These are phyloP conservation scores for Megastigmus dorsalis DNA, from an alignment of 2,888 invertebrate genomes.

Conservation along the genomic window DNA sequence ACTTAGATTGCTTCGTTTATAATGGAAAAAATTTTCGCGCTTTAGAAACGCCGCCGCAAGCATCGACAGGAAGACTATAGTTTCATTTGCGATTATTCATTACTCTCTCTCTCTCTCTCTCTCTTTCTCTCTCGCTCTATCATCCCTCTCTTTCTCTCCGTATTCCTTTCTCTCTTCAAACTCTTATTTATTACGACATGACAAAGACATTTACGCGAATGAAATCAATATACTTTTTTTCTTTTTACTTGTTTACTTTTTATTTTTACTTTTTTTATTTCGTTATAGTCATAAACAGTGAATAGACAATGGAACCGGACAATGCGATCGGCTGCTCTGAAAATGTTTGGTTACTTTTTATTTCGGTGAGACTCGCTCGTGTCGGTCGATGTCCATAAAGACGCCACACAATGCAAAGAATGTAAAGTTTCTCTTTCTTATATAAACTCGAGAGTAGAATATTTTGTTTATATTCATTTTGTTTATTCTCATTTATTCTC, in stretches of 20 bases:
- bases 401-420: slow-evolving; percentile 22
- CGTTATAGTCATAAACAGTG: slow-evolving; percentile 32
- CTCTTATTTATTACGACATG: slow-evolving; percentile 41
- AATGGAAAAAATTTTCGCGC: slow-evolving; percentile 37
- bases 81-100: slow-evolving; percentile 46
- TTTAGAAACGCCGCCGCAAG: slow-evolving; percentile 38
- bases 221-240: slow-evolving; percentile 32
- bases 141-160: slow-evolving; percentile 42
- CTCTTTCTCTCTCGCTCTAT: slow-evolving; percentile 6
- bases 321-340: slow-evolving; percentile 36
- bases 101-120: slow-evolving; percentile 16
- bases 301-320: slow-evolving; percentile 22
- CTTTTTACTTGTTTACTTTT: slow-evolving; percentile 22
- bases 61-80: slow-evolving; percentile 52
- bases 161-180: slow-evolving; percentile 46
- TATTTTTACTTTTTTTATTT: background rate
- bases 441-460: slow-evolving; percentile 25
- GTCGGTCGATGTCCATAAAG: background rate
- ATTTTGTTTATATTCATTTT: background rate
- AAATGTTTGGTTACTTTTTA: slow-evolving; percentile 14
- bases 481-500: background rate
- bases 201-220: slow-evolving; percentile 48
- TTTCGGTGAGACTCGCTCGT: too few species aligned
- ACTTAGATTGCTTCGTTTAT: slow-evolving; percentile 38
- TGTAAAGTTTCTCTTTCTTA: slow-evolving; percentile 24